Percentiles rank a stretch among this genome's conserved stretches.
Evolutionary conservation across 2,888 invertebrate species (phyloP).

Genomic region (Lasioglossum lativentre): DNA sequence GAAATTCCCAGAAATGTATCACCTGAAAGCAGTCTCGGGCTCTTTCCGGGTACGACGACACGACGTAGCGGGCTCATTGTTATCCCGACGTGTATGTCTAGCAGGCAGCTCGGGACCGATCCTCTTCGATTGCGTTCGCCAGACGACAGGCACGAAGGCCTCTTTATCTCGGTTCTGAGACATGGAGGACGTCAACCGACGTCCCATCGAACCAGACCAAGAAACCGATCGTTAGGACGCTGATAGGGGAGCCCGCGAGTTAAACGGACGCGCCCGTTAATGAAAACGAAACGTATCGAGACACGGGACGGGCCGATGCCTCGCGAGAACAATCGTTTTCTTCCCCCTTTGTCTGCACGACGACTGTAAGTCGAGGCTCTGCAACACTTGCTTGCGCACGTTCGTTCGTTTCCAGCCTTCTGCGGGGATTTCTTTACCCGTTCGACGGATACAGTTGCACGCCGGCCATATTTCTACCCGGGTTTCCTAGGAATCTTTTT

Average conservation of each 20-base stretch:
- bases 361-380: not conserved
- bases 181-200: constrained; percentile 25
- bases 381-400: not conserved
- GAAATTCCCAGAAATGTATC: constrained; percentile 63
- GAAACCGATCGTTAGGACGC: constrained; percentile 45
- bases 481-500: constrained; percentile 4
- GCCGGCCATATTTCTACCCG: not conserved
- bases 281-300: constrained; percentile 5
- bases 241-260: constrained; percentile 17
- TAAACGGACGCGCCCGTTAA: not conserved
- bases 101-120: constrained; percentile 18
- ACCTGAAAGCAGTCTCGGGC: constrained; percentile 46
- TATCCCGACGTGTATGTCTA: constrained; percentile 52
- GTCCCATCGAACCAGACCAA: constrained; percentile 14
- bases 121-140: constrained; percentile 57
- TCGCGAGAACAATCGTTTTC: constrained; percentile 1
- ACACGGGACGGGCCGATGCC: not conserved
- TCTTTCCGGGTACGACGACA: constrained; percentile 60
- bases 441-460: not conserved
- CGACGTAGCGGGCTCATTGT: constrained; percentile 58
- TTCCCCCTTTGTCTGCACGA: not conserved
- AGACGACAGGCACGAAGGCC: constrained; percentile 7
- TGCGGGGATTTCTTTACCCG: not conserved
- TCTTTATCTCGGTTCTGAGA: constrained; percentile 56
- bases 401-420: not conserved